Conservation (phyloP, 2,113 vertebrate genomes). For the Dipodomys stephensi region DNA sequence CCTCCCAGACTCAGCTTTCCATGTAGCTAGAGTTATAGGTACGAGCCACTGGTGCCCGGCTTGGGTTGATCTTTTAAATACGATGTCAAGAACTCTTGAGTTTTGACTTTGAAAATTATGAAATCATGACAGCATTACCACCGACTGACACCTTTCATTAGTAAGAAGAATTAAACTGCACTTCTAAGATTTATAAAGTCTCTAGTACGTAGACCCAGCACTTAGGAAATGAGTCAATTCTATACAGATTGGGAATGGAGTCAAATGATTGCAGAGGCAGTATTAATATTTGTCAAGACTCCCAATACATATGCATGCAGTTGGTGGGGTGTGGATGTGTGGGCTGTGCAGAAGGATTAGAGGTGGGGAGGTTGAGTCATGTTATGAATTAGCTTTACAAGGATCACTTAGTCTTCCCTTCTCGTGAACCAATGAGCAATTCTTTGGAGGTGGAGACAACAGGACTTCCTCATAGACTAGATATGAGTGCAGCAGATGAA, state of each 20-base stretch:
- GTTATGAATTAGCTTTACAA: conserved; percentile 4
- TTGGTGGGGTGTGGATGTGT: not conserved
- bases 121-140: not conserved
- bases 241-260: conserved; percentile 14
- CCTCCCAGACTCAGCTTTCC: not conserved
- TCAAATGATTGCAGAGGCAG: conserved; percentile 10
- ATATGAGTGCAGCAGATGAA: conserved; percentile 32
- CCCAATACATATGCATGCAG: not conserved
- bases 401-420: conserved; percentile 28
- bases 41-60: no score
- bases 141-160: not conserved
- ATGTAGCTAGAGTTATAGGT: not conserved
- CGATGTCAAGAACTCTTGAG: not conserved
- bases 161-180: not conserved
- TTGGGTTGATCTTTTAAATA: conserved; percentile 4
- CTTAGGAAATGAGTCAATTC: conserved; percentile 8
- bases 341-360: conserved; percentile 9
- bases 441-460: conserved; percentile 47
- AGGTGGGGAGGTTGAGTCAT: conserved; percentile 28
- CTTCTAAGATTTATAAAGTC: not conserved
- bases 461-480: conserved; percentile 34
- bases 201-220: not conserved
- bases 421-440: conserved; percentile 56
- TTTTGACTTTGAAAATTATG: not conserved
- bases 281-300: conserved; percentile 49